Base-by-base conservation (phyloP, 1,140 invertebrate species). In the Trissolcus basalis region DNA sequence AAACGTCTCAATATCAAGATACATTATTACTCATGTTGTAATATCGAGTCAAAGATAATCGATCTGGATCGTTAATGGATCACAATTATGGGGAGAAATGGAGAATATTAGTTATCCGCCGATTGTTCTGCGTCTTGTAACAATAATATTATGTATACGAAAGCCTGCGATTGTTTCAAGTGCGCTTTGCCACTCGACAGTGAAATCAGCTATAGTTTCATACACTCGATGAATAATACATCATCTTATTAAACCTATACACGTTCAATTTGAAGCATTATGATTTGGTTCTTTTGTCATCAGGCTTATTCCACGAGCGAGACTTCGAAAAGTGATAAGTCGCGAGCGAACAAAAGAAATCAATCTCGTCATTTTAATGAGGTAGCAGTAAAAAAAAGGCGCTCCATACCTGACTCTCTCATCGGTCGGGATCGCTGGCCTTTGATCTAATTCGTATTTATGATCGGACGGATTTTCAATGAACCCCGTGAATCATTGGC, bases 151-250 rank as follows among this genome's bases (percentile, higher is more conserved):
- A 16, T 27, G 15, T 43, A 13, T 35, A 50, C 27, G 7, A 35
- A 50, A 39, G 36, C 9, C 41, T 43, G 33, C 39, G 9, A 54
- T 54, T 54, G 39, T 54, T 54, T 43, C 13, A 11, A 54, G 43
- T 35, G 11, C 1, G n/a, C 44, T 44, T 45, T 41, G 2, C 19
- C n/a, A 39, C 16, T 47, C 32, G 12, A 27, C 2, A 43, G 14
- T 27, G 36, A n/a, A 54, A 43, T 12, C 10, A n/a, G 9, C 39
- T 19, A 54, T 41, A 39, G 9, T 39, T 43, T 13, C 2, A 27
- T 27, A 43, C 19, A 0, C 15, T 54, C n/a, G 14, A 54, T 54
- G 39, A 54, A 54, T 43, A 54, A 54, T 43, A 12, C 39, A 54
- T 43, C 9, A n/a, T 39, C 33, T 36, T 53, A 53, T 53, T 14